Percentiles rank a stretch among this genome's conserved stretches.
Evolutionary conservation across 2,113 vertebrate genomes (phyloP).

Genomic region (Pluvianellus socialis): DNA sequence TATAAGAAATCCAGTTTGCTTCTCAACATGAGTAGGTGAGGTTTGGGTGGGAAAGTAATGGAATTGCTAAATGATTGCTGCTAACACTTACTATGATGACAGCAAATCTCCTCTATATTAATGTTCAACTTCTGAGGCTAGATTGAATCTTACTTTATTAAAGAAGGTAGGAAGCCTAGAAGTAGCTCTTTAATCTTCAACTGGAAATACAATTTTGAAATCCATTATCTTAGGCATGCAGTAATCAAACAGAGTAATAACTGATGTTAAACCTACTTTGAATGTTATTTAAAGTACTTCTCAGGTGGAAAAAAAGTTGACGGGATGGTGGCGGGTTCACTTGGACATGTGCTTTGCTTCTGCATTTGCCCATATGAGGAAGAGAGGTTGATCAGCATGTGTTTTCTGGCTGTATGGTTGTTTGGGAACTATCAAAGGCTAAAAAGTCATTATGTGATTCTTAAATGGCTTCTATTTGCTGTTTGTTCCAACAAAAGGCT

Average conservation of each 20-base stretch:
- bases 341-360: conserved; percentile 32
- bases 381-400: conserved; percentile 32
- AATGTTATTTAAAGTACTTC: conserved; percentile 68
- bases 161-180: conserved; percentile 66
- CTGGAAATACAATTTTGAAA: conserved; percentile 73
- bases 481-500: conserved; percentile 21
- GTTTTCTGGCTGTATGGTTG: conserved; percentile 6
- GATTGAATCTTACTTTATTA: conserved; percentile 69
- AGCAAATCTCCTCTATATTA: conserved; percentile 72
- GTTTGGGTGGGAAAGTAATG: conserved; percentile 65
- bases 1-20: neutral
- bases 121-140: conserved; percentile 64
- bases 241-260: conserved; percentile 67
- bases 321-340: neutral
- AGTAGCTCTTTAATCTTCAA: conserved; percentile 73
- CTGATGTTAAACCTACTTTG: conserved; percentile 48
- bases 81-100: conserved; percentile 60
- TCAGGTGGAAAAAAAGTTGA: conserved; percentile 47
- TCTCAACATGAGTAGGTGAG: conserved; percentile 8
- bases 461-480: conserved; percentile 49
- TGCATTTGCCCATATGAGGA: neutral
- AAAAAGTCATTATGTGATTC: conserved; percentile 15
- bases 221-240: conserved; percentile 64
- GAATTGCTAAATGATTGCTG: conserved; percentile 64
- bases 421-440: conserved; percentile 31